phyloP scores from a whole-genome alignment of 2,888 invertebrate genomes.

The Loripinus fragilis region DNA sequence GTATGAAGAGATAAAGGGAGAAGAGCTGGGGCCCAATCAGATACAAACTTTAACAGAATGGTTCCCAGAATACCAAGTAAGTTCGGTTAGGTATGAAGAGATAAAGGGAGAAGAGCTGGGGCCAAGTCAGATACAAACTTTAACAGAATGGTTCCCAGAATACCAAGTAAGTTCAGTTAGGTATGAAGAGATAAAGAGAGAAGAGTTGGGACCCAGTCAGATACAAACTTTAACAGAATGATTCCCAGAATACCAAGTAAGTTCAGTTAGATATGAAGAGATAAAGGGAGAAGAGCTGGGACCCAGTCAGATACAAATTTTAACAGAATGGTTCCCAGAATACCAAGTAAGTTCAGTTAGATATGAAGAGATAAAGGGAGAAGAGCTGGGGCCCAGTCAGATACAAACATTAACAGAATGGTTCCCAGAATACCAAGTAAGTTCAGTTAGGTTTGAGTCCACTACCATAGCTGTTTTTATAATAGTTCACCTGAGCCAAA shows the following conservation, averaged over 20 bases:
- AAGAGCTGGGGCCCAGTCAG: conserved; percentile 71
- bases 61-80: conserved; percentile 69
- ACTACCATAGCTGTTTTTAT: too few relatives aligned
- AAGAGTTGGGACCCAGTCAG: conserved; percentile 71
- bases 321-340: conserved; percentile 62
- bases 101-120: conserved; percentile 68
- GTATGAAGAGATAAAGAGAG: conserved; percentile 69
- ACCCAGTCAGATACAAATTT: conserved; percentile 69
- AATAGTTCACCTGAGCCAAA: too few relatives aligned
- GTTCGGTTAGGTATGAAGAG: conserved; percentile 63
- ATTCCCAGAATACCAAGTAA: conserved; percentile 70
- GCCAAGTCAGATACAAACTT: conserved; percentile 70
- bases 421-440: conserved; percentile 69
- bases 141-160: conserved; percentile 62
- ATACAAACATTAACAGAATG: conserved; percentile 63
- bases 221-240: conserved; percentile 64
- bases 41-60: conserved; percentile 63
- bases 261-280: conserved; percentile 65
- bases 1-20: conserved; percentile 69
- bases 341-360: conserved; percentile 71
- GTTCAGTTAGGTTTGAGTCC: too few relatives aligned
- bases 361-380: conserved; percentile 69
- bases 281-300: conserved; percentile 68
- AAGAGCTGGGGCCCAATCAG: conserved; percentile 71
- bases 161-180: conserved; percentile 70